Evolutionary conservation across 2,797 vertebrate species (phyloP).

Genomic region (Liparis tanakae): DNA sequence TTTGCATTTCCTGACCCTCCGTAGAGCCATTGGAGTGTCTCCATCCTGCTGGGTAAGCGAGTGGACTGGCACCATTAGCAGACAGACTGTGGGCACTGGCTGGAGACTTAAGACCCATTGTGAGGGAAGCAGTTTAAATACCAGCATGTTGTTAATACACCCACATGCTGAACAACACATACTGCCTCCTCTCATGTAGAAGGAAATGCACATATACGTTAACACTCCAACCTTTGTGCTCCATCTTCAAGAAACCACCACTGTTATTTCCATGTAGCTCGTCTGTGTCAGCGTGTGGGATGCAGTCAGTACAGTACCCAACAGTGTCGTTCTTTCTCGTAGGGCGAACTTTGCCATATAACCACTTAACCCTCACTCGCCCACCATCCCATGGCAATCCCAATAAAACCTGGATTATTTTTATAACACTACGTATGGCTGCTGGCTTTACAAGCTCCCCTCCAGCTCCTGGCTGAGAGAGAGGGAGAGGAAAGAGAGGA

Average conservation of each 20-base stretch:
- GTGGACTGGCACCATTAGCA: conserved; percentile 64
- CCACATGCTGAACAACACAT: conserved; percentile 72
- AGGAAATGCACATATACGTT: conserved; percentile 38
- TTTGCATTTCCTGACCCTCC: conserved; percentile 54
- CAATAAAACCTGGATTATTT: conserved; percentile 86
- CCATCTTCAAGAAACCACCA: conserved; percentile 53
- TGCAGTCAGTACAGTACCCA: conserved; percentile 63
- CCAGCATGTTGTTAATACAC: conserved; percentile 77
- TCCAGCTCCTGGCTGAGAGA: conserved; percentile 57
- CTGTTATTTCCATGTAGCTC: conserved; percentile 62
- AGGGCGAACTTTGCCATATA: conserved; percentile 78
- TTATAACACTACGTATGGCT: conserved; percentile 75
- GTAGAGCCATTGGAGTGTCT: conserved; percentile 50
- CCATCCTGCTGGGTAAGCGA: conserved; percentile 64
- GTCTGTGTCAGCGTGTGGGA: conserved; percentile 53
- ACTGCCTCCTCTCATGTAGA: conserved; percentile 62
- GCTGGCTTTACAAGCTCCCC: conserved; percentile 79
- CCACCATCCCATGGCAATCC: conserved; percentile 70
- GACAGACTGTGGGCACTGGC: conserved; percentile 63
- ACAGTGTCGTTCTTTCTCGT: conserved; percentile 71
- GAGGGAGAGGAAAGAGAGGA: conserved; percentile 25
- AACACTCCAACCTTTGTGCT: conserved; percentile 70
- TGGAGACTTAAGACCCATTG: conserved; percentile 76
- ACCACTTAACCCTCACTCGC: conserved; percentile 65
- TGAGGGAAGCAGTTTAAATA: conserved; percentile 72